Conservation (phyloP, 2,888 invertebrate species). For the Cloeon dipterum region DNA sequence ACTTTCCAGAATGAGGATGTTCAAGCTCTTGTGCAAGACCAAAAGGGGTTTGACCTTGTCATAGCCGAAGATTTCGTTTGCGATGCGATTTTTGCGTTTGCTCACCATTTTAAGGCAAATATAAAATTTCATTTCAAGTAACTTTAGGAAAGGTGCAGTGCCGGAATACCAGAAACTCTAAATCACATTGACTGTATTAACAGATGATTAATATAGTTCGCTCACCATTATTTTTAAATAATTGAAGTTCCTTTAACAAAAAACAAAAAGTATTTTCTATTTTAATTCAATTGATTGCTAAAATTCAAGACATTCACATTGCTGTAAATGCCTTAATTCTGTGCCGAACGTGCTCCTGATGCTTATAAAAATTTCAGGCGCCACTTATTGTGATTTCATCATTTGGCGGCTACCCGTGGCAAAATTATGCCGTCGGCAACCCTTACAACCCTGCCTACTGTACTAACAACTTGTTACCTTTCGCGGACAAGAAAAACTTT, state of each 20-base stretch:
- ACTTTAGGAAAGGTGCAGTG: not conserved
- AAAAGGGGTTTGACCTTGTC: constrained; percentile 22
- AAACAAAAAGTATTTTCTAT: not conserved
- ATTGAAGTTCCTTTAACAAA: too few relatives aligned
- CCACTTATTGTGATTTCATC: constrained; percentile 19
- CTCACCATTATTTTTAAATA: too few relatives aligned
- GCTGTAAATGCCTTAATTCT: not conserved
- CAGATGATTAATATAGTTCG: too few relatives aligned
- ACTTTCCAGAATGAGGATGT: constrained; percentile 7
- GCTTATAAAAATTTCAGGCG: constrained; percentile 8
- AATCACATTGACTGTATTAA: too few relatives aligned
- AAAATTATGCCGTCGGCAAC: constrained; percentile 1
- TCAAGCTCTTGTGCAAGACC: constrained; percentile 7
- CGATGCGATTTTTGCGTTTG: constrained; percentile 22
- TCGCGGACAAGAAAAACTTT: constrained; percentile 9
- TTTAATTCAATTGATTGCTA: not conserved
- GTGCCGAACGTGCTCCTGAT: not conserved
- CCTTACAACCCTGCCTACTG: constrained; percentile 4
- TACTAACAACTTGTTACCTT: constrained; percentile 7
- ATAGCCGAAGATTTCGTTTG: constrained; percentile 24
- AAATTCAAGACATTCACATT: not conserved
- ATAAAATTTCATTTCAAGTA: constrained; percentile 4
- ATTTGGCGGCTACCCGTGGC: constrained; percentile 13
- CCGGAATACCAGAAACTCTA: too few relatives aligned
- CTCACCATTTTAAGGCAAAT: constrained; percentile 20